Base-by-base conservation (phyloP, 2,113 vertebrate genomes). In the Thryonomys swinderianus region DNA sequence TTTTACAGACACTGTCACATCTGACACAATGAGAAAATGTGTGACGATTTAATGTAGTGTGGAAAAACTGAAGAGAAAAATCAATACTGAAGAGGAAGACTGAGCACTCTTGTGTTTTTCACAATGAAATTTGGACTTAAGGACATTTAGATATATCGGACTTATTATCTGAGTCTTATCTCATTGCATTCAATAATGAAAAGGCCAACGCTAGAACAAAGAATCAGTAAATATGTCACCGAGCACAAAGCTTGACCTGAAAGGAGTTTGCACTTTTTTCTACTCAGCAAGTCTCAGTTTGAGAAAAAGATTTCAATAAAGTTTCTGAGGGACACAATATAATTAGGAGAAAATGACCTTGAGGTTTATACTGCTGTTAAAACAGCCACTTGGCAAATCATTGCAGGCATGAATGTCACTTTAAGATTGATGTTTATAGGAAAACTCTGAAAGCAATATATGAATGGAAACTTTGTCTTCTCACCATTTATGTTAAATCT, bases 301-400 rank as follows among this genome's bases (percentile, higher is more conserved):
- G 55, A 96, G 37, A 71, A 95, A 95, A 97, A 88, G 1, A 45
- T 98, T 98, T 84, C 96, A 90, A 88, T 93, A 85, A 96, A 96
- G 55, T 97, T 97, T 98, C 93, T 59, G 27, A 88, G 88, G n/a
- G 48, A 97, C 94, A 97, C 71, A 96, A 93, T 96, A 95, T 98
- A 98, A 98, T 98, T 97, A 98, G 57, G 34, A 73, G 66, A 97
- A 98, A 96, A 97, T 96, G 94, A 98, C 98, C 97, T 98, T 97
- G 90, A 96, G 95, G 37, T 96, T 98, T 98, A 92, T 85, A 88
- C 74, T 94, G 78, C 81, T 81, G 90, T 97, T 97, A 97, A 97
- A 98, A 95, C 34, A 93, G 85, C 86, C 89, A 78, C 86, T 96
- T 98, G 94, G 95, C 90, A 97, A 98, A 96, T 97, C 86, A 73